phyloP scores from a whole-genome alignment of 2,113 vertebrate genomes.

The Phocoena sinus region DNA sequence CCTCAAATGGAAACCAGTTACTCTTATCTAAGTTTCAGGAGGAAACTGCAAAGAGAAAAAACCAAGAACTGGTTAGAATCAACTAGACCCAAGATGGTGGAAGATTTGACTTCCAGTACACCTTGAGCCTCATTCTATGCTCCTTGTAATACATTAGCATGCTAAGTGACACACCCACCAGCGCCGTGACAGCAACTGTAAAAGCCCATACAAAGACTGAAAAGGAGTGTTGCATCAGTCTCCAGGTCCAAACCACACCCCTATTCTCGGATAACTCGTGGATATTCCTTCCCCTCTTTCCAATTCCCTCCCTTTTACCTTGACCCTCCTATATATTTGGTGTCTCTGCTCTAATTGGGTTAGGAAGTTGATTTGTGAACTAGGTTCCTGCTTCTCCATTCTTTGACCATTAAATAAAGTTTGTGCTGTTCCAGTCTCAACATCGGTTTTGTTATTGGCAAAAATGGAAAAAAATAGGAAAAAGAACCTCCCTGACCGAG shows the following conservation, averaged over 20 bases:
- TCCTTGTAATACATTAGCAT: not conserved
- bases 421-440: not conserved
- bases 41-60: not conserved
- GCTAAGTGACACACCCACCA: not conserved
- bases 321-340: not conserved
- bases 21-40: not conserved
- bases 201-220: not conserved
- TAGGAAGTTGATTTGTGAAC: not conserved
- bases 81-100: not conserved
- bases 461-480: too few relatives aligned
- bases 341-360: not conserved
- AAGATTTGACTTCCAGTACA: not conserved
- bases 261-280: not conserved
- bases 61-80: not conserved
- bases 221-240: not conserved
- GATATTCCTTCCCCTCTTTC: not conserved
- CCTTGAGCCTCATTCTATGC: not conserved
- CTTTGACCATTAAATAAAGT: not conserved
- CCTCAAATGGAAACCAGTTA: not conserved
- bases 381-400: not conserved
- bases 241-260: not conserved
- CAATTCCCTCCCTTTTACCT: not conserved
- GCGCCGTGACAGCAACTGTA: too few relatives aligned
- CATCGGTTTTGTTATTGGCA: not conserved
- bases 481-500: not conserved